Base-by-base conservation (phyloP, 1,140 invertebrate species). In the Drosophila tropicalis region DNA sequence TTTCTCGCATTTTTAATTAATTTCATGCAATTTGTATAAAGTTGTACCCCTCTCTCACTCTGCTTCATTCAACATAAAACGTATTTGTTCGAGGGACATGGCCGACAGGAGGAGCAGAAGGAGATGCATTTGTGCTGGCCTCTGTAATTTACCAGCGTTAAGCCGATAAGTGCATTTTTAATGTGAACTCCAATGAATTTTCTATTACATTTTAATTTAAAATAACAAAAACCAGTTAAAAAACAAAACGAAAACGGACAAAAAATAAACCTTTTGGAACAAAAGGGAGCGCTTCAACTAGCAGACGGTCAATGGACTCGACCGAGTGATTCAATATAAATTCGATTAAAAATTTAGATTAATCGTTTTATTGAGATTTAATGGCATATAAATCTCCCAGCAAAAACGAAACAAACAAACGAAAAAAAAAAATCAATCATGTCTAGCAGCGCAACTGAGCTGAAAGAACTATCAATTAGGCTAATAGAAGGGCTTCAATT, bases 161-260 rank as follows among this genome's bases (percentile, higher is more conserved):
- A 87, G 84, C 84, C 84, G 84, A 84, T 87, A 87, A 89, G 84
- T 87, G 84, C 84, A 89, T 83, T 87, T 87, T 87, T 87, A 89
- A 89, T 87, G 80, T 78, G 72, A 75, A 78, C 76, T 58, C 84
- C 84, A 84, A 89, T 89, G 76, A 87, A 87, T 89, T 87, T 86
- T 87, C 84, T 87, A 89, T 87, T 87, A 87, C 84, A 81, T 84
- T 84, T 87, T 89, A 87, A 87, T 87, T 87, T 87, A 89, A 87
- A 87, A 89, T 83, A 83, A 87, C 76, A 87, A 79, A 87, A 73
- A 71, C 67, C 44, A 19, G 44, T 22, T n/a, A 51, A 76, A 62
- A 13, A 62, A 63, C 36, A 54, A 17, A 1, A 12, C 13, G 29
- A 0, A 17, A 5, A 10, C 1, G 32, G 12, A 2, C 34, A 47